Percentiles rank a stretch among this genome's conserved stretches.
phyloP scores from a whole-genome alignment of 1,140 invertebrate species.

The Conus betulinus region DNA sequence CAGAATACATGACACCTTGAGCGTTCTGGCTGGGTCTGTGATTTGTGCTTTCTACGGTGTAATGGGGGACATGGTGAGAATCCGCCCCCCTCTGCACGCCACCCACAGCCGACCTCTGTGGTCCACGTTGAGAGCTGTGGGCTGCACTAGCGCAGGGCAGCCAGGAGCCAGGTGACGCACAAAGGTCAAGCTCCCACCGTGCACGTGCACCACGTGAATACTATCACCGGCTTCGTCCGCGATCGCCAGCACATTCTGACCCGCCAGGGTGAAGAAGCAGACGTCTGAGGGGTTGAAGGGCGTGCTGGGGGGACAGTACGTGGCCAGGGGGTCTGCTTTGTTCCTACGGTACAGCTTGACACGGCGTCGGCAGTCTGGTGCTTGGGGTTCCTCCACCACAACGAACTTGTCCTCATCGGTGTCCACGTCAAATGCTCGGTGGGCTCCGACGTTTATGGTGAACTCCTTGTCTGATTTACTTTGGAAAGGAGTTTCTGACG shows the following conservation, averaged over 20 bases:
- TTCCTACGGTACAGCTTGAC: neutral
- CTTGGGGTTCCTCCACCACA: neutral
- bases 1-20: no score
- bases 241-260: neutral
- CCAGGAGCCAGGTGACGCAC: neutral
- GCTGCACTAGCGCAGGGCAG: neutral
- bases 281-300: neutral
- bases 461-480: neutral
- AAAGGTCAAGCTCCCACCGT: neutral
- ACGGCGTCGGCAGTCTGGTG: neutral
- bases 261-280: neutral
- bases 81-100: neutral
- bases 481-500: neutral
- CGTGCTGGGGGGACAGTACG: neutral
- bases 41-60: no score
- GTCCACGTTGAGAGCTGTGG: neutral
- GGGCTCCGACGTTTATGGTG: neutral
- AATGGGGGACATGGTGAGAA: neutral
- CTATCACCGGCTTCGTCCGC: neutral
- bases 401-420: neutral
- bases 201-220: neutral
- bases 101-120: neutral
- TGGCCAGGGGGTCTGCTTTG: neutral
- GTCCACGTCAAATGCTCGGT: conserved; percentile 7
- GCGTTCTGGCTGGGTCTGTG: no score